Evolutionary conservation across 2,888 invertebrate species (phyloP).

Genomic region (Zonitis immaculata): DNA sequence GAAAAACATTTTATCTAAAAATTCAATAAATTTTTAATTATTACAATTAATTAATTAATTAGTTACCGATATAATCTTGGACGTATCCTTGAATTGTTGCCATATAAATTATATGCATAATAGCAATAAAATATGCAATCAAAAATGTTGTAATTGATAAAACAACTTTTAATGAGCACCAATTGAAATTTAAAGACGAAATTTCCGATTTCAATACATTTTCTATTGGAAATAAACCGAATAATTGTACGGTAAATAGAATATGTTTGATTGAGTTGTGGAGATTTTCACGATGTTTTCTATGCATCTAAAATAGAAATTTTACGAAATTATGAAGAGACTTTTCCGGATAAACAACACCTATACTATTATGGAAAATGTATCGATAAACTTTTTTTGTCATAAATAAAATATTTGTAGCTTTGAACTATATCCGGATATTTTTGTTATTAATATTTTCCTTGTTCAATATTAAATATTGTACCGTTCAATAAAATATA

Average conservation of each 20-base stretch:
- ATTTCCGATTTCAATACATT: slow-evolving; percentile 4
- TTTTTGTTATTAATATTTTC: too few species aligned
- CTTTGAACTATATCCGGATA: too few species aligned
- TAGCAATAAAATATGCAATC: slow-evolving; percentile 2
- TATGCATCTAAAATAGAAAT: too few species aligned
- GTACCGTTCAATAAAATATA: too few species aligned
- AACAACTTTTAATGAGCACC: slow-evolving; percentile 10
- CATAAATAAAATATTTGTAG: too few species aligned
- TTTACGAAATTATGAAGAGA: too few species aligned
- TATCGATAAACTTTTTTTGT: too few species aligned
- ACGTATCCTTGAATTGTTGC: not conserved
- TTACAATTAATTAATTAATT: not conserved
- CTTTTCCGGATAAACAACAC: too few species aligned
- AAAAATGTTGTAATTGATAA: slow-evolving; percentile 6
- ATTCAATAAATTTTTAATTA: not conserved
- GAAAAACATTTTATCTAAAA: slow-evolving; percentile 11
- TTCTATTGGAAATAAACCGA: slow-evolving; percentile 12
- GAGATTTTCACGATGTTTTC: not conserved
- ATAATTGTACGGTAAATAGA: slow-evolving; percentile 14
- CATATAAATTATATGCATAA: slow-evolving; percentile 4
- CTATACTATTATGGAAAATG: too few species aligned
- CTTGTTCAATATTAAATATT: too few species aligned
- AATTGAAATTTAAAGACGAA: slow-evolving; percentile 3
- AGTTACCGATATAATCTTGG: slow-evolving; percentile 13
- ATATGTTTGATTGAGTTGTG: slow-evolving; percentile 12